phyloP scores from a whole-genome alignment of 2,113 vertebrate species.

The Tauraco erythrolophus region DNA sequence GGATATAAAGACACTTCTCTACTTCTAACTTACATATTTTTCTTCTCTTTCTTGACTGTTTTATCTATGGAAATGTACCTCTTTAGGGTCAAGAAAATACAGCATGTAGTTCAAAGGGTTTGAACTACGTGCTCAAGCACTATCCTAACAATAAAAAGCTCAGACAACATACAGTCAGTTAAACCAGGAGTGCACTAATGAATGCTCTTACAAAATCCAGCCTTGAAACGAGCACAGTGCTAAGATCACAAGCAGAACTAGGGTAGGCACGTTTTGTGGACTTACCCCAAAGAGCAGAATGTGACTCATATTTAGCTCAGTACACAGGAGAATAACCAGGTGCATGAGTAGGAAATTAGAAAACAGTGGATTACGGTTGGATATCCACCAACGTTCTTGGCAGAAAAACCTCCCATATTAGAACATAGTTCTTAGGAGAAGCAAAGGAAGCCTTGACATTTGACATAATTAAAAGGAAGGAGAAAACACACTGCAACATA shows the following conservation, averaged over 20 bases:
- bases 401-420: neutral
- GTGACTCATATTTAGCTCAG: neutral
- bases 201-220: neutral
- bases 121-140: neutral
- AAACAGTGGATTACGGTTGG: neutral
- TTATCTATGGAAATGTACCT: neutral
- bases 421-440: neutral
- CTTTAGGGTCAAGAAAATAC: neutral
- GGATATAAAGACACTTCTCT: neutral
- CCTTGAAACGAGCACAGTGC: neutral
- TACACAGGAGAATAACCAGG: neutral
- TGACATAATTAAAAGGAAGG: slow-evolving; percentile 21
- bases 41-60: neutral
- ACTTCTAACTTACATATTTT: neutral
- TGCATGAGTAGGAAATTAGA: neutral
- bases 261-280: neutral
- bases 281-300: neutral
- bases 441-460: slow-evolving; percentile 14
- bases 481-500: neutral
- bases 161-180: neutral
- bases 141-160: neutral
- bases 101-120: neutral
- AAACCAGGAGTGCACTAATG: neutral
- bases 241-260: neutral
- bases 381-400: neutral